Evolutionary conservation across 1,140 invertebrate species (phyloP).

Genomic region (Adoxophyes honmai): DNA sequence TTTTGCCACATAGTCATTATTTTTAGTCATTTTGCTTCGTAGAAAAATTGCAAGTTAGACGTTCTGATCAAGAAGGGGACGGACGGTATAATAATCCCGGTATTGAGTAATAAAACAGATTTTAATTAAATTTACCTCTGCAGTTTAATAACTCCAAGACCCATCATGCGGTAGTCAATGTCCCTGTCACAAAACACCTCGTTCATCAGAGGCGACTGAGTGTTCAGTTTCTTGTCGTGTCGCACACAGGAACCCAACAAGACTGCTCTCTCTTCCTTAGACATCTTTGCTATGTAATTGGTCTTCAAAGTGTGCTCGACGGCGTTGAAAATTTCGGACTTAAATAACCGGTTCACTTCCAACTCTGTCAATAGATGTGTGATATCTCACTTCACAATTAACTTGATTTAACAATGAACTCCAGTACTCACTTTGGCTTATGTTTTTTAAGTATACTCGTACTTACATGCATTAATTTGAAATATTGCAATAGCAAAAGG

Average conservation of each 20-base stretch:
- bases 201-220: conserved; percentile 59
- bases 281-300: conserved; percentile 47
- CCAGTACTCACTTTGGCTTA: too few relatives aligned
- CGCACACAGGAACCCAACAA: conserved; percentile 52
- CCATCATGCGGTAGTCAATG: conserved; percentile 61
- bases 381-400: not conserved
- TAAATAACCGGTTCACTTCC: conserved; percentile 79
- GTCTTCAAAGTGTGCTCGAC: conserved; percentile 61
- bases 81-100: too few relatives aligned
- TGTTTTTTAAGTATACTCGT: too few relatives aligned
- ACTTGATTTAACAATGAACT: too few relatives aligned
- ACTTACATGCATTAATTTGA: too few relatives aligned
- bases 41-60: too few relatives aligned
- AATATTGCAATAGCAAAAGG: too few relatives aligned
- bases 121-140: conserved; percentile 54
- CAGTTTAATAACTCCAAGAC: conserved; percentile 57
- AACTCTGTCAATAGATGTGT: conserved; percentile 62
- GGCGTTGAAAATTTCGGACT: conserved; percentile 78
- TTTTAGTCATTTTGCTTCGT: too few relatives aligned
- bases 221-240: conserved; percentile 57
- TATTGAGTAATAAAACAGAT: too few relatives aligned
- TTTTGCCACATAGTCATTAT: too few relatives aligned
- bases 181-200: conserved; percentile 63
- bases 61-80: too few relatives aligned
- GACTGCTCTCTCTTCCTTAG: conserved; percentile 45